Evolutionary conservation across 2,113 vertebrate genomes (phyloP).

Genomic region (Pontoporia blainvillei): DNA sequence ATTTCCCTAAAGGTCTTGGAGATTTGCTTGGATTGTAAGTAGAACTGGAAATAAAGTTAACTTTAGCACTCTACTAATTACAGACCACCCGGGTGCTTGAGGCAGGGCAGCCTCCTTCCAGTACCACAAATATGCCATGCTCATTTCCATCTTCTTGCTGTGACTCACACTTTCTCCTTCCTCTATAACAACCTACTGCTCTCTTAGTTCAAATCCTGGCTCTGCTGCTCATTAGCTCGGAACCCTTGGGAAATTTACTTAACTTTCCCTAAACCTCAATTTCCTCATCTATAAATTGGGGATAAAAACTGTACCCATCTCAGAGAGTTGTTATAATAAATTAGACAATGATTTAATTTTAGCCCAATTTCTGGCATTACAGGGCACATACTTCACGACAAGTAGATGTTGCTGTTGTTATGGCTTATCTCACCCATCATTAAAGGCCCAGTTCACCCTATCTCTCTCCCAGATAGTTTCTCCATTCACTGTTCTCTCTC

Average conservation of each 20-base stretch:
- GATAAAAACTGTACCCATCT: not conserved
- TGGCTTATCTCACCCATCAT: not conserved
- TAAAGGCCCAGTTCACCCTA: not conserved
- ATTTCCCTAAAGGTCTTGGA: constrained; percentile 39
- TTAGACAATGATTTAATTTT: not conserved
- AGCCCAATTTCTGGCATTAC: not conserved
- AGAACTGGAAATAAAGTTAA: constrained; percentile 4
- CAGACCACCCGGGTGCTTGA: not conserved
- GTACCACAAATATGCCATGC: not conserved
- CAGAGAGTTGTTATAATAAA: not conserved
- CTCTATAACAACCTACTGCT: not conserved
- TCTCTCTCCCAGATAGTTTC: not conserved
- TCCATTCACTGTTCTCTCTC: not conserved
- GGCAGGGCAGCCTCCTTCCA: not conserved
- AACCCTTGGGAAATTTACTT: not conserved
- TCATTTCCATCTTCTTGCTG: not conserved
- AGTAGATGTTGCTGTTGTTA: not conserved
- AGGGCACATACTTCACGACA: not conserved
- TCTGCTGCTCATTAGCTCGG: not conserved
- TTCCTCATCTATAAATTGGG: constrained; percentile 25
- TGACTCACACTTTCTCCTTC: not conserved
- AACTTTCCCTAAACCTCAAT: not conserved
- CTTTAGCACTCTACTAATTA: not conserved
- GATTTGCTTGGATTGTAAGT: not conserved
- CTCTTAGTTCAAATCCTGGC: not conserved